phyloP scores from a whole-genome alignment of 2,888 invertebrate genomes.

The Apamea monoglypha region DNA sequence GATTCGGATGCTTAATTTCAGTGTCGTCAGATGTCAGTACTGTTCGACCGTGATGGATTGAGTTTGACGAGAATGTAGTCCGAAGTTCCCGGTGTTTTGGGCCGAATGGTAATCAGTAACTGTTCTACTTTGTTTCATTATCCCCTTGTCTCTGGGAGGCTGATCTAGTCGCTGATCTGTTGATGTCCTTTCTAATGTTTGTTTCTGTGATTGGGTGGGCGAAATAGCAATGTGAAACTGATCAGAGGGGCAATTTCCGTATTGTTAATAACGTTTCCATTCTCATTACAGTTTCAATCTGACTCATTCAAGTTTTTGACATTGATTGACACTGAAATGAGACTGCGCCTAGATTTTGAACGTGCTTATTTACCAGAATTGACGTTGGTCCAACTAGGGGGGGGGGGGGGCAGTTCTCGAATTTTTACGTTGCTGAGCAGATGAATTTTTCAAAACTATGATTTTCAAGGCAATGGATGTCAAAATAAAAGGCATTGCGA shows the following conservation, averaged over 20 bases:
- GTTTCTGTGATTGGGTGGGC: neutral
- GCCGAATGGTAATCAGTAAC: constrained; percentile 28
- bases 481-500: too few species aligned
- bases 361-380: neutral
- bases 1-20: constrained; percentile 86
- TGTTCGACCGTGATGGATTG: constrained; percentile 80
- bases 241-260: neutral
- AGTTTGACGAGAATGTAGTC: constrained; percentile 66
- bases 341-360: neutral
- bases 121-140: constrained; percentile 30
- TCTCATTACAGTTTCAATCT: too few species aligned
- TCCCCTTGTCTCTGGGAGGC: neutral
- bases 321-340: neutral
- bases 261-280: too few species aligned
- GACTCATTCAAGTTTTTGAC: too few species aligned
- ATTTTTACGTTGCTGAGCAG: neutral
- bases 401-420: too few species aligned
- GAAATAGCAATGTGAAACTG: neutral
- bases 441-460: neutral
- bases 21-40: constrained; percentile 83
- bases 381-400: too few species aligned
- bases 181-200: neutral
- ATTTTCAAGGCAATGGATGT: neutral
- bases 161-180: neutral
- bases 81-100: constrained; percentile 40